phyloP scores from a whole-genome alignment of 2,113 vertebrate genomes.

The Nothoprocta pentlandii region DNA sequence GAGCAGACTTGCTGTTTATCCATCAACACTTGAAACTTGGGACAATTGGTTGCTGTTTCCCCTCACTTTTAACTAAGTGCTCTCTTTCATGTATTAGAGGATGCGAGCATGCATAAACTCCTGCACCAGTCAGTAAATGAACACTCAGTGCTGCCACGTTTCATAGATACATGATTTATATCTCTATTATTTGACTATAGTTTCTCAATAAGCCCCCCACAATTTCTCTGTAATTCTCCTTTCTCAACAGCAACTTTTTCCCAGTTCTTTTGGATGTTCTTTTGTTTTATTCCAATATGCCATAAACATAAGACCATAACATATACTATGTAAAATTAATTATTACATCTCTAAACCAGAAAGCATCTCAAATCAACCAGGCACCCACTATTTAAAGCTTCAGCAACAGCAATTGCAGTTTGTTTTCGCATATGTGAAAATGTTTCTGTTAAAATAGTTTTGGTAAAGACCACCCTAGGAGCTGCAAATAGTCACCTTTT shows the following conservation, averaged over 20 bases:
- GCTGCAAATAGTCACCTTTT: constrained; percentile 16
- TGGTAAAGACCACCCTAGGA: background rate
- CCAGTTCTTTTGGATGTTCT: background rate
- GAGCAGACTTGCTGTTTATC: background rate
- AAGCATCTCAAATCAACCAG: background rate
- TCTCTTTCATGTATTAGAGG: background rate
- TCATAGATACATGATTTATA: background rate
- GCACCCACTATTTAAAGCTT: background rate
- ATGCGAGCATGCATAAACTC: background rate
- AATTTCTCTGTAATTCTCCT: background rate
- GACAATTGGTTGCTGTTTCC: background rate
- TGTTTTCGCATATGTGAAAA: too few relatives aligned
- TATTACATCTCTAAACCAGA: background rate
- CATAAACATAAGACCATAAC: fast-evolving
- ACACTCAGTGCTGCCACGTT: background rate
- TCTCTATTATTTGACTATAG: background rate
- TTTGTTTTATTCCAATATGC: background rate
- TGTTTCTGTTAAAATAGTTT: background rate
- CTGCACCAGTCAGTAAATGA: background rate
- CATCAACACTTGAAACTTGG: background rate
- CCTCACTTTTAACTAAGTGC: background rate
- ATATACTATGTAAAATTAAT: background rate
- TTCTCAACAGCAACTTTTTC: too few relatives aligned
- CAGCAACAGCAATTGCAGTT: background rate
- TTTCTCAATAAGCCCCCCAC: background rate